phyloP scores from a whole-genome alignment of 2,888 invertebrate species.

The Entomobrya multifasciata region DNA sequence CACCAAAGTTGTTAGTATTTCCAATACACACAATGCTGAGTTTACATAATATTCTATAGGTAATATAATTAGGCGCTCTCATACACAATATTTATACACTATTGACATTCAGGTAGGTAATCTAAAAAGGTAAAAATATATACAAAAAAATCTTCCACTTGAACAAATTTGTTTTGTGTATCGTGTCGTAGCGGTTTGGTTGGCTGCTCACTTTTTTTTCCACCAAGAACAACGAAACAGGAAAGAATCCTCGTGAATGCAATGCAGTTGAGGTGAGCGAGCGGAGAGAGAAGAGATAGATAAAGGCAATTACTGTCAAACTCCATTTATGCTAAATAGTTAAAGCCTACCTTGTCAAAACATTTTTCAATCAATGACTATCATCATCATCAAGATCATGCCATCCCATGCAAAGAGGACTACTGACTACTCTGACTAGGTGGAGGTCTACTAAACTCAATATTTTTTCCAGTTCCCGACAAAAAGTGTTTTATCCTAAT shows the following conservation, averaged over 20 bases:
- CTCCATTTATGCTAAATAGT: constrained; percentile 59
- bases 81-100: too few relatives aligned
- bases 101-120: constrained; percentile 30
- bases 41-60: too few relatives aligned
- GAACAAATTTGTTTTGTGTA: constrained; percentile 12
- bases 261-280: neutral
- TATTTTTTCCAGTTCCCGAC: too few relatives aligned
- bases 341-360: constrained; percentile 52
- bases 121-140: neutral
- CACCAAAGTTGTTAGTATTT: neutral
- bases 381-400: neutral
- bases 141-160: constrained; percentile 14
- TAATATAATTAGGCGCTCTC: too few relatives aligned
- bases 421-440: too few relatives aligned
- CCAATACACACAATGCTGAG: too few relatives aligned
- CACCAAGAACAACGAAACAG: too few relatives aligned
- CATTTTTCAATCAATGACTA: constrained; percentile 65
- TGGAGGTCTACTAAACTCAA: neutral
- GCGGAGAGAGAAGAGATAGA: constrained; percentile 6
- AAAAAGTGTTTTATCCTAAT: constrained; percentile 37
- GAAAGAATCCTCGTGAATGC: constrained; percentile 34
- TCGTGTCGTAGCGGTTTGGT: neutral
- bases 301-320: constrained; percentile 69
- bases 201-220: neutral
- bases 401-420: too few relatives aligned